phyloP scores from a whole-genome alignment of 2,113 vertebrate genomes.

The Halcyon senegalensis region DNA sequence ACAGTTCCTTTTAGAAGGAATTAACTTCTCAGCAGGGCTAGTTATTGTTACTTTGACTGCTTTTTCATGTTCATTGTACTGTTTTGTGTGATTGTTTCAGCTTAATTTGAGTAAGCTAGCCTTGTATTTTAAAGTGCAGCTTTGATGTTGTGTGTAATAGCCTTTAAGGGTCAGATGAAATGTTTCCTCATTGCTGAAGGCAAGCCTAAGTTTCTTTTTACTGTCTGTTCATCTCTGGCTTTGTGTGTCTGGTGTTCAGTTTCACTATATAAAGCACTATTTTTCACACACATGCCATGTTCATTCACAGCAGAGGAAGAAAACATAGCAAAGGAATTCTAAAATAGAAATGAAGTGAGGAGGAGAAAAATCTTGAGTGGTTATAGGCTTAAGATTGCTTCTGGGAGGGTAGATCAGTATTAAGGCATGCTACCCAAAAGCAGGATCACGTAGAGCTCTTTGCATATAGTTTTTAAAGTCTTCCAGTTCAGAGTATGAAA shows the following conservation, averaged over 20 bases:
- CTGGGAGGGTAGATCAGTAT: not conserved
- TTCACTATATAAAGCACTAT: slow-evolving; percentile 10
- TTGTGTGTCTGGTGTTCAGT: not conserved
- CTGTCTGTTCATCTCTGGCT: not conserved
- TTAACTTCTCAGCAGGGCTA: not conserved
- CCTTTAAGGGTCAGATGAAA: not conserved
- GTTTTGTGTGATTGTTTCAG: not conserved
- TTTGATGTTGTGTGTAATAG: not conserved
- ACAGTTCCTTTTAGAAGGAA: not conserved
- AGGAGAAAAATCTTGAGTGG: not conserved
- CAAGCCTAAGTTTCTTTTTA: slow-evolving; percentile 16
- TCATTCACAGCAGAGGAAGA: not conserved
- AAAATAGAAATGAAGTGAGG: not conserved
- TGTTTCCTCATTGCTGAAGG: not conserved
- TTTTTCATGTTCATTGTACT: not conserved
- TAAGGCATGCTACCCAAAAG: not conserved
- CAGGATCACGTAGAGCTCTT: not conserved
- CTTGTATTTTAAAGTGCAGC: not conserved
- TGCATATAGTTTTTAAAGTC: not conserved
- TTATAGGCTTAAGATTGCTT: not conserved
- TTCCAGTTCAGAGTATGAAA: not conserved
- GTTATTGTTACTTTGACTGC: not conserved
- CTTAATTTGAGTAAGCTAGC: not conserved
- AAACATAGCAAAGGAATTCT: not conserved
- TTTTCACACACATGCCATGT: not conserved